phyloP scores from a whole-genome alignment of 2,113 vertebrate species.

The Albula glossodonta region DNA sequence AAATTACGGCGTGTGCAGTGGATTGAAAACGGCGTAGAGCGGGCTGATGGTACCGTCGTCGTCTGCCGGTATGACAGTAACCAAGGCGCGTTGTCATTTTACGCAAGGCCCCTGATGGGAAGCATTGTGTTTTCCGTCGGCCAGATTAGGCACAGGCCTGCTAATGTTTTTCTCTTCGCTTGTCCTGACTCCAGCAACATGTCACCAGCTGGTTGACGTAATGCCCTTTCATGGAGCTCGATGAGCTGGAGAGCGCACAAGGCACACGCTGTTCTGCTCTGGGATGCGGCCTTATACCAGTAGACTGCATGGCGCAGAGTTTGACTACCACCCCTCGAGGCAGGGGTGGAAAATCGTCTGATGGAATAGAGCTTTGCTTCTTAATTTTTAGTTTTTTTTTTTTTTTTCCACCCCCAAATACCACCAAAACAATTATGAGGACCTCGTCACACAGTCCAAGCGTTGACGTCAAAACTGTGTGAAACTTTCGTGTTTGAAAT shows the following conservation, averaged over 20 bases:
- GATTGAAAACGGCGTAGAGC: neutral
- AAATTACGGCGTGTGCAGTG: neutral
- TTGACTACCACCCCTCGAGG: too few species aligned
- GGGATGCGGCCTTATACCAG: too few species aligned
- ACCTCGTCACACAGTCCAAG: too few species aligned
- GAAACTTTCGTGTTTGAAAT: too few species aligned
- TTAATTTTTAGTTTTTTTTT: too few species aligned
- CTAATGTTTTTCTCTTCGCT: neutral
- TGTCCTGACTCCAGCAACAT: neutral
- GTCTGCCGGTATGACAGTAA: neutral
- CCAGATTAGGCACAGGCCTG: neutral
- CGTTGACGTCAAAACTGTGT: too few species aligned
- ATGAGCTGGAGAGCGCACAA: neutral
- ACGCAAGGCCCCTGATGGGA: neutral
- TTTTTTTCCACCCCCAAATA: too few species aligned
- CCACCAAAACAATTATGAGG: too few species aligned
- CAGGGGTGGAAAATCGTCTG: too few species aligned
- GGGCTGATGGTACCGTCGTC: neutral
- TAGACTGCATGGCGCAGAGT: too few species aligned
- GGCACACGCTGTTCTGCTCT: neutral
- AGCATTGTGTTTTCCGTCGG: neutral
- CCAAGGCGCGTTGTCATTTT: neutral
- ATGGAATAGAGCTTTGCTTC: too few species aligned
- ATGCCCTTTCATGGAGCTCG: neutral
- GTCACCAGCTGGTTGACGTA: neutral